Conservation (phyloP, 30 jellyfish, hydroid and myxozoan species). For the Chrysaora quinquecirrha region DNA sequence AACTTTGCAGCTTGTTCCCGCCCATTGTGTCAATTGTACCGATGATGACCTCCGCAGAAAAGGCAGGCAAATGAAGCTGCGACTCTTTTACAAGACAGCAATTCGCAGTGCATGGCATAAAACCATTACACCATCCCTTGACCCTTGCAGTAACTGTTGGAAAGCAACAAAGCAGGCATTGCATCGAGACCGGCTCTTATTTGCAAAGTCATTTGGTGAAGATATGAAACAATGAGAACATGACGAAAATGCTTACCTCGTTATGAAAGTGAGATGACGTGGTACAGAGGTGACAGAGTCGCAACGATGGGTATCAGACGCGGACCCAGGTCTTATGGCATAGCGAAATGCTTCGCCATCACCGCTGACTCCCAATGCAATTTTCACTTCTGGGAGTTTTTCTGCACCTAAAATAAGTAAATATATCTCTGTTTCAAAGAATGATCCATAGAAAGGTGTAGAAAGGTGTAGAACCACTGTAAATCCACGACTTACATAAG, state of each 20-base stretch:
- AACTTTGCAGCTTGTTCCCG: too few relatives aligned
- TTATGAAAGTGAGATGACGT: slow-evolving; percentile 53
- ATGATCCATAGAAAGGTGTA: too few relatives aligned
- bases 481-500: too few relatives aligned
- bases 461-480: too few relatives aligned
- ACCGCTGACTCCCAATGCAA: neutral
- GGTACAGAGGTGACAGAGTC: slow-evolving; percentile 57
- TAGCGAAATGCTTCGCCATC: slow-evolving; percentile 3
- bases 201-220: neutral
- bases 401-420: too few relatives aligned
- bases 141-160: neutral
- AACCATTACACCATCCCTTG: neutral
- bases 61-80: too few relatives aligned
- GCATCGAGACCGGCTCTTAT: neutral
- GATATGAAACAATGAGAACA: neutral
- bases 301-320: slow-evolving; percentile 48
- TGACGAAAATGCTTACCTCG: slow-evolving; percentile 37
- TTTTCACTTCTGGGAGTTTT: neutral
- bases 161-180: neutral
- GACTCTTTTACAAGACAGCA: too few relatives aligned
- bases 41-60: too few relatives aligned
- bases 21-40: too few relatives aligned
- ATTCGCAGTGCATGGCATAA: too few relatives aligned
- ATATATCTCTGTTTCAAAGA: too few relatives aligned
- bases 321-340: slow-evolving; percentile 55